Conservation (phyloP, 2,888 invertebrate genomes). For the Neria commutata region DNA sequence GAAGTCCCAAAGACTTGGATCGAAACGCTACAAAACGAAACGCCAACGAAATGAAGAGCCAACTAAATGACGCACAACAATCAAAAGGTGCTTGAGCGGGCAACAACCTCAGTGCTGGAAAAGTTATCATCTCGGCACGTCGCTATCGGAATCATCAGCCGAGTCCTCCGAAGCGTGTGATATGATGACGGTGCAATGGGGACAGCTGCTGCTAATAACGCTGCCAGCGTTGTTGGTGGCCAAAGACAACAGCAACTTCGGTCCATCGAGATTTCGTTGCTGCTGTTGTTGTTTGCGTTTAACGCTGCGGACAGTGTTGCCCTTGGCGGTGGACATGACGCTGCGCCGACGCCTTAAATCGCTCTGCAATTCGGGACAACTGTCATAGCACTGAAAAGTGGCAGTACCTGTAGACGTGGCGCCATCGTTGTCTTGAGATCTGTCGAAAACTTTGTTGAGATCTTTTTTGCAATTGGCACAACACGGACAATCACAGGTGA, state of each 20-base stretch:
- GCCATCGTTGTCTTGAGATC: too few species aligned
- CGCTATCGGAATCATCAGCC: slow-evolving; percentile 32
- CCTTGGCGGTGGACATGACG: slow-evolving; percentile 45
- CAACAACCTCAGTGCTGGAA: slow-evolving; percentile 47
- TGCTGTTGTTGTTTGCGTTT: slow-evolving; percentile 44
- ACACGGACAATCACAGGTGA: slow-evolving; percentile 51
- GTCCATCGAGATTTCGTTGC: slow-evolving; percentile 29
- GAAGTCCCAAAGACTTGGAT: too few species aligned
- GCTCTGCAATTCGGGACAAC: slow-evolving; percentile 22
- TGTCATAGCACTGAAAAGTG: slow-evolving; percentile 26
- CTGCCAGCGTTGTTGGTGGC: slow-evolving; percentile 35
- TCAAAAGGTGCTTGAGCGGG: too few species aligned
- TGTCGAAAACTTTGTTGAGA: not conserved
- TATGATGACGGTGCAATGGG: slow-evolving; percentile 32
- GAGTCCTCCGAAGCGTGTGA: slow-evolving; percentile 23
- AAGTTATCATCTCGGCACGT: slow-evolving; percentile 44
- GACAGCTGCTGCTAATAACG: slow-evolving; percentile 25
- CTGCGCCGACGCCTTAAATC: slow-evolving; percentile 43
- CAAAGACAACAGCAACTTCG: slow-evolving; percentile 45
- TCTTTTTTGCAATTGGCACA: slow-evolving; percentile 41
- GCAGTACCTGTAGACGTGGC: not conserved
- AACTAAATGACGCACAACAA: too few species aligned
- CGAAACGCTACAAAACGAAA: too few species aligned
- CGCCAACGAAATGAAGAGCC: too few species aligned
- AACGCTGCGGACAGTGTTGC: slow-evolving; percentile 46